Evolutionary conservation across 1,140 invertebrate genomes (phyloP), one percentile per base, ranked within the genome.

Genomic region (Zaprionus africanus): DNA sequence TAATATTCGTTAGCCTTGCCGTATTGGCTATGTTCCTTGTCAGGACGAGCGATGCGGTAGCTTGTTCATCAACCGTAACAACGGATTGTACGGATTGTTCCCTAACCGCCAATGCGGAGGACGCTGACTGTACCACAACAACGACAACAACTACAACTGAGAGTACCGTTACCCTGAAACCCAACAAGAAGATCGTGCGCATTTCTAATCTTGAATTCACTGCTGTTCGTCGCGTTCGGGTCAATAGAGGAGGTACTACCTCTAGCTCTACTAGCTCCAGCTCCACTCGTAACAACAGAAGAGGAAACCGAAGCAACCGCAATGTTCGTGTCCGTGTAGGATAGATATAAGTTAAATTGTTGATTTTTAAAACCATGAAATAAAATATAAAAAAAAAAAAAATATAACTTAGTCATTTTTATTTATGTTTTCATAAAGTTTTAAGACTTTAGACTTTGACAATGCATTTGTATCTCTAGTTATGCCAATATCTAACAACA

Each of bases 151-250:
- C 65, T 12, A 22, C 53, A 22, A 46, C 58, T 5, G 31, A 24
- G 15, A 15, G 13, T 5, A 6, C 53, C 3, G 53, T 66, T 11
- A 66, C 41, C 0, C 53, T n/a, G 1, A 36, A 22, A 11, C 6
- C 5, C 15, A 69, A 41, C 5, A 5, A 17, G 6, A 75, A 28
- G 28, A 56, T 13, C 7, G 74, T 84, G 3, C 38, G 64, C 2
- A 3, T 84, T 0, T 49, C 5, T 31, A 78, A 78, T 24, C 43
- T 84, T 9, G 22, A 6, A 0, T 80, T 67, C 49, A 64, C 60
- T 0, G 31, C 58, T 49, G n/a, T 13, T 0, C 59, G 81, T 17
- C 62, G 62, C 19, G 5, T 83, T 11, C 76, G 66, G 13, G 7
- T 83, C 11, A 76, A 76, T n/a, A 26, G 54, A 6, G 43, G 22